Base-by-base conservation (phyloP, 2,797 vertebrate species). In the Typhlichthys eigenmanni region DNA sequence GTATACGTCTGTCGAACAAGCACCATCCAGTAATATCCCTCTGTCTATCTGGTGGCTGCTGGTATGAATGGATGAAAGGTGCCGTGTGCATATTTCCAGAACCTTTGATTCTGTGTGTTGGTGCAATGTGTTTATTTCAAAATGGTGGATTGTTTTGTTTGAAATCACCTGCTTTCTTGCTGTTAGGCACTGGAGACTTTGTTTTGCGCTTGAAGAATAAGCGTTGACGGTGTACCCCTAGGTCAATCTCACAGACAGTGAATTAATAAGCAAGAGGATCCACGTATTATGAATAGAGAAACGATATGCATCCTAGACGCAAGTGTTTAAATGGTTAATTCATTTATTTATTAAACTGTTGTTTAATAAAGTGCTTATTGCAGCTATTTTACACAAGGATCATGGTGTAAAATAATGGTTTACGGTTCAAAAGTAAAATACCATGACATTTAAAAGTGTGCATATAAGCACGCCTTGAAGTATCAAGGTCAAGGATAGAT, bases 211-310 rank as follows among this genome's bases (percentile, higher is more conserved):
- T 62, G 69, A 76, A 80, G 58, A 66, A 80, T 72, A 72, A 43
- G 47, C 14, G 11, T 14, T 38, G 32, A 49, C 4, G 3, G 29
- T 14, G 6, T 64, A 67, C 78, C 72, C 78, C 64, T 67, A 72
- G 71, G 74, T 74, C 74, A 54, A 80, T 71, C 78, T 81, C 71
- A 74, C 55, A 69, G 55, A 74, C 55, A 69, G 55, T 55, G 64
- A 80, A 83, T 85, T 75, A 86, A 83, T 87, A 82, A 86, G 83
- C 46, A 62, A 84, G 53, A 24, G 55, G 68, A 69, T 70, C 62
- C 55, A 86, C 87, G 65, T 72, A 79, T 85, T 81, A 85, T 86
- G 74, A 76, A 86, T 84, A 68, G 81, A 76, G 56, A 78, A 83
- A 80, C 75, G 74, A 68, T 19, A 19, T 29, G 46, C 59, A 54